Evolutionary conservation across 35 echinoderm and acorn worm genomes (phyloP).

Genomic region (Apostichopus californicus): DNA sequence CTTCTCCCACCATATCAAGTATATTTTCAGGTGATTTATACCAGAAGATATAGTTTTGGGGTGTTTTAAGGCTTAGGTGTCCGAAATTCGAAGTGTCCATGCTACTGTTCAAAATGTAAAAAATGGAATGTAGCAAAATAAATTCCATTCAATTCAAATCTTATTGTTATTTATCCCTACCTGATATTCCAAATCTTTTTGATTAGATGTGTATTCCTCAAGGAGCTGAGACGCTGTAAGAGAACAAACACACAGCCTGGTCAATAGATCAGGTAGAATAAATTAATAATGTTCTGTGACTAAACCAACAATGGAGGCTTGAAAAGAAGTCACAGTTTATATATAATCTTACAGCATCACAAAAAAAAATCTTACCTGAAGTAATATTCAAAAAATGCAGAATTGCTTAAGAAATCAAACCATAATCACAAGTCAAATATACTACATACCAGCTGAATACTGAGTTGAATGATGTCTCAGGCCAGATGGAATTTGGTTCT

Average conservation of each 20-base stretch:
- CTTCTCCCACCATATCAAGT: no score
- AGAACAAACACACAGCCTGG: background rate
- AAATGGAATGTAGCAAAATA: background rate
- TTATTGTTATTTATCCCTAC: background rate
- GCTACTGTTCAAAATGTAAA: no score
- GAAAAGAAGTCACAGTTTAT: background rate
- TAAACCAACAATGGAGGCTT: background rate
- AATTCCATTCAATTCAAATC: background rate
- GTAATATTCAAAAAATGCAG: background rate
- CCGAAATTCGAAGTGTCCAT: no score
- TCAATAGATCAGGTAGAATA: no score
- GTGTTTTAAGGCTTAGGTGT: no score
- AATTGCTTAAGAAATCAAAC: background rate
- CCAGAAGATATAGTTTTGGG: no score
- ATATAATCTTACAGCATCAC: background rate
- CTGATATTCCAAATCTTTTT: conserved; percentile 53
- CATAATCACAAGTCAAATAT: no score
- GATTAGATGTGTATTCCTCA: conserved; percentile 52
- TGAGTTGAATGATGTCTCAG: background rate
- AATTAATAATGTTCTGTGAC: background rate
- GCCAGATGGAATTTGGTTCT: background rate
- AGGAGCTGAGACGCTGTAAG: conserved; percentile 33
- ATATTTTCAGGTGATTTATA: no score
- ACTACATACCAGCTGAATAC: background rate
- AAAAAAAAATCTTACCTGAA: background rate